phyloP scores from a whole-genome alignment of 2,888 invertebrate species.

The Isoperla grammatica region DNA sequence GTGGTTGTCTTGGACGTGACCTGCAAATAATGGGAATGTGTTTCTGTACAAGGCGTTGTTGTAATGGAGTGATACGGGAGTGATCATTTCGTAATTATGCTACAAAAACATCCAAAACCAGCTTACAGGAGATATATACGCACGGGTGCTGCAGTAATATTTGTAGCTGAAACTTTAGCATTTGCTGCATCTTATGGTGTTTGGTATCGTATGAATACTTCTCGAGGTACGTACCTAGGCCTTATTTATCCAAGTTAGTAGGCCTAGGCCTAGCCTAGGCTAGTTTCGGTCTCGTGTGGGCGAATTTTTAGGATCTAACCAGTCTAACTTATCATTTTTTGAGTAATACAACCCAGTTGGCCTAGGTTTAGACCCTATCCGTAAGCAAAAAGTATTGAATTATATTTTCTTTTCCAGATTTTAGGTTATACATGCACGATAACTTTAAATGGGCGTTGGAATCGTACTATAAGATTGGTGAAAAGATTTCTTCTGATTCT shows the following conservation, averaged over 20 bases:
- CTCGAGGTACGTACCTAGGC: slow-evolving; percentile 58
- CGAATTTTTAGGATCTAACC: too few species aligned
- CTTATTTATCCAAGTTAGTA: background rate
- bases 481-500: slow-evolving; percentile 49
- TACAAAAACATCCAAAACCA: slow-evolving; percentile 58
- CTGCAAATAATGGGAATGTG: too few species aligned
- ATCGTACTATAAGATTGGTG: slow-evolving; percentile 63
- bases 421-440: slow-evolving; percentile 60
- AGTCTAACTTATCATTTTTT: too few species aligned
- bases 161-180: slow-evolving; percentile 54
- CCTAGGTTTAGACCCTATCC: background rate
- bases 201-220: slow-evolving; percentile 64
- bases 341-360: too few species aligned
- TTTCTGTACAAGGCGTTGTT: too few species aligned
- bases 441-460: slow-evolving; percentile 61
- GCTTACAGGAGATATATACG: slow-evolving; percentile 49
- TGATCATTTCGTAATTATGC: too few species aligned
- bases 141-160: slow-evolving; percentile 50
- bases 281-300: too few species aligned
- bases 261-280: too few species aligned
- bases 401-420: slow-evolving; percentile 52
- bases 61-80: too few species aligned
- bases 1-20: too few species aligned
- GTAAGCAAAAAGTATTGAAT: too few species aligned
- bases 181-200: slow-evolving; percentile 57